Percentiles rank a stretch among this genome's conserved stretches.
phyloP scores from a whole-genome alignment of 2,888 invertebrate species.

The Chalcosyrphus nemorum region DNA sequence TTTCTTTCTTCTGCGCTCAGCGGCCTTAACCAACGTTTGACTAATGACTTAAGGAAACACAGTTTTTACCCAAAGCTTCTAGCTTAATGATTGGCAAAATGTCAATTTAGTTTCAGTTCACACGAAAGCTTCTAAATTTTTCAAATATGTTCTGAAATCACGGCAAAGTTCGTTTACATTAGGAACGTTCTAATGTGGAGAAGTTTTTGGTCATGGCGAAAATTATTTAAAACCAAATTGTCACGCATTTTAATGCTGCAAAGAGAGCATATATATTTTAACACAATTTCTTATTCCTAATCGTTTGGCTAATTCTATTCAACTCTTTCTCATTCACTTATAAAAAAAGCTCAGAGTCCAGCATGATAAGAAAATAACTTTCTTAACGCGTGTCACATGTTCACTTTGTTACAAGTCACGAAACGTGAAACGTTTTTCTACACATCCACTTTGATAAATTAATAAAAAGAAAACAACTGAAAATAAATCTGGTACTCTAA shows the following conservation, averaged over 20 bases:
- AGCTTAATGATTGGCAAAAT: constrained; percentile 4
- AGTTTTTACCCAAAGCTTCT: neutral
- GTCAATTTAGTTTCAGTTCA: constrained; percentile 30
- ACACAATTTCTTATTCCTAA: constrained; percentile 8
- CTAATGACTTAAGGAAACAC: neutral
- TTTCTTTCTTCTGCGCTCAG: neutral
- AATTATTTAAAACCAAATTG: constrained; percentile 13
- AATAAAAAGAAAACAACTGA: neutral
- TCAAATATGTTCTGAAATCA: constrained; percentile 8
- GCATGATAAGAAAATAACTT: constrained; percentile 11
- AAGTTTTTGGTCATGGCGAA: neutral
- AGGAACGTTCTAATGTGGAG: neutral
- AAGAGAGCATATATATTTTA: neutral
- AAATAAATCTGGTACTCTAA: neutral
- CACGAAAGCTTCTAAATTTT: constrained; percentile 14
- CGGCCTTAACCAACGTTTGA: neutral
- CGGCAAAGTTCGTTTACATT: constrained; percentile 1
- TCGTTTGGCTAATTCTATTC: constrained; percentile 33
- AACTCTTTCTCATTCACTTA: neutral
- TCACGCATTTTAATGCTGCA: constrained; percentile 36
- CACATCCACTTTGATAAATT: constrained; percentile 23
- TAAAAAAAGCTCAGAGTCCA: neutral
- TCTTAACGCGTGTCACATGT: constrained; percentile 37
- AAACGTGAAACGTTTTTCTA: neutral
- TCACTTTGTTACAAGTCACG: constrained; percentile 44